phyloP scores from a whole-genome alignment of 2,888 invertebrate genomes.

The Lithophane socia region DNA sequence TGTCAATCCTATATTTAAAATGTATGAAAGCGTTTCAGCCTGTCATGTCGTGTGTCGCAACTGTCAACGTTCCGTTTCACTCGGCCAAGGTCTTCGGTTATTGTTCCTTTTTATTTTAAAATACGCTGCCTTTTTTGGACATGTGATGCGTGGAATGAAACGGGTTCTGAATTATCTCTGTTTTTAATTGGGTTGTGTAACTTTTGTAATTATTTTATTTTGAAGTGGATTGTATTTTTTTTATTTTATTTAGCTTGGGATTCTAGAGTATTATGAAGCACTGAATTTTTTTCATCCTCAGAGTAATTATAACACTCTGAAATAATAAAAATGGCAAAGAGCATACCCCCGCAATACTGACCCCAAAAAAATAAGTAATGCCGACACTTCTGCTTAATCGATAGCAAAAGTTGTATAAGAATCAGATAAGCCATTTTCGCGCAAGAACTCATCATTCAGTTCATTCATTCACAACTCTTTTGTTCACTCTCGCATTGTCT shows the following conservation, averaged over 20 bases:
- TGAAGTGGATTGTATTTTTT: background rate
- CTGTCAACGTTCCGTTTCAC: slow-evolving; percentile 57
- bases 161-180: slow-evolving; percentile 46
- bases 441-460: slow-evolving; percentile 54
- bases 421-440: slow-evolving; percentile 46
- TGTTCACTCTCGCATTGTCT: slow-evolving; percentile 48
- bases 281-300: no score
- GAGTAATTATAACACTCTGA: background rate
- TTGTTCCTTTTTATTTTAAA: slow-evolving; percentile 63
- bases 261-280: background rate
- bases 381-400: slow-evolving; percentile 5
- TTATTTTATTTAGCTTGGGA: background rate
- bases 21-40: slow-evolving; percentile 46
- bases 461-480: slow-evolving; percentile 51
- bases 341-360: background rate
- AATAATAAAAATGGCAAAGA: background rate
- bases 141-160: slow-evolving; percentile 57
- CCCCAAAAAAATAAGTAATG: background rate
- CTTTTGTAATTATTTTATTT: slow-evolving; percentile 15
- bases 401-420: slow-evolving; percentile 31
- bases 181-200: slow-evolving; percentile 50
- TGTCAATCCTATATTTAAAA: slow-evolving; percentile 48
- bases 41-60: slow-evolving; percentile 54
- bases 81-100: slow-evolving; percentile 59
- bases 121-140: slow-evolving; percentile 50